These are phyloP conservation scores for Nipponia nippon DNA, from an alignment of 2,113 vertebrate species.

Conservation along the genomic window DNA sequence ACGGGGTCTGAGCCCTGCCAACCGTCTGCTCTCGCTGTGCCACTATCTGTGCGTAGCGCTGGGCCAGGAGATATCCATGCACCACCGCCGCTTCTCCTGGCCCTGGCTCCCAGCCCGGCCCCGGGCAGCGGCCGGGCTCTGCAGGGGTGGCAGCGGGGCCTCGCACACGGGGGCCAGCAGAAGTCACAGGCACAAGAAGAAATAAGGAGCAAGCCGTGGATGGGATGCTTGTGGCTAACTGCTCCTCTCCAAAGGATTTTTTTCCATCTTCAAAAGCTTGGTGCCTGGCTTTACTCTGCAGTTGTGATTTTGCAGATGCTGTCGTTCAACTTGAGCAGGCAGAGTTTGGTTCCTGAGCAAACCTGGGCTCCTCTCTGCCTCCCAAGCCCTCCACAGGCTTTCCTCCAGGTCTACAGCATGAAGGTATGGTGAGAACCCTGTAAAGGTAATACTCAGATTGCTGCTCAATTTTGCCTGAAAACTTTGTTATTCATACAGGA, in stretches of 20 bases:
- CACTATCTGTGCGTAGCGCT: rapidly evolving
- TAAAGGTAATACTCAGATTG: not conserved
- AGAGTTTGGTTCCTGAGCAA: not conserved
- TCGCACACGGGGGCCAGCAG: not conserved
- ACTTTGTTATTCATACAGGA: not conserved
- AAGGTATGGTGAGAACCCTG: not conserved
- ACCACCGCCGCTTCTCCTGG: not conserved
- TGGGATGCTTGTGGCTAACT: not conserved
- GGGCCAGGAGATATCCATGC: not conserved
- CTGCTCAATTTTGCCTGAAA: not conserved
- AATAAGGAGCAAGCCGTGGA: not conserved
- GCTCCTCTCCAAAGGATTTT: not conserved
- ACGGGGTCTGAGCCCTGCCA: no score
- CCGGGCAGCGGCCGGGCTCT: not conserved
- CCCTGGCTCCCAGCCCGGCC: not conserved
- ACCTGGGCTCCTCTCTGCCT: not conserved
- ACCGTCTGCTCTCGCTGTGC: rapidly evolving
- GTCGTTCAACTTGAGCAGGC: not conserved
- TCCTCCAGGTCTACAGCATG: not conserved
- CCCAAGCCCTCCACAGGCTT: not conserved
- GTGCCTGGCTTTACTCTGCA: not conserved
- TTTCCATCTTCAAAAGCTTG: not conserved
- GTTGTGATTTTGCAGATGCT: not conserved
- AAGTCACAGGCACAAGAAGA: not conserved
- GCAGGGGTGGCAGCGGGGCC: not conserved